phyloP scores from a whole-genome alignment of 2,113 vertebrate genomes.

The Stomatorhinus ivindoensis region DNA sequence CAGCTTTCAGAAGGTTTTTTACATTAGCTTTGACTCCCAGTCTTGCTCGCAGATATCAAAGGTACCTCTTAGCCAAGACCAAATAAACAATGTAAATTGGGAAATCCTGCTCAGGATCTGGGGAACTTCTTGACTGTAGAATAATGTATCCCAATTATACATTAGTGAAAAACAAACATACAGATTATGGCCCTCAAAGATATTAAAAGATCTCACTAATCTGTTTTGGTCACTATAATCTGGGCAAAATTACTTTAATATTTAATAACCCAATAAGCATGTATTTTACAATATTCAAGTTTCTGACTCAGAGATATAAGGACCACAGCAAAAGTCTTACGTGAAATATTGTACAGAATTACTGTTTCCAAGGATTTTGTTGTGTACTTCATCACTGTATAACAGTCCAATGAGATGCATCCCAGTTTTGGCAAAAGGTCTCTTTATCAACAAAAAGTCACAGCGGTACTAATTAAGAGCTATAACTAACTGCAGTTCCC shows the following conservation, averaged over 20 bases:
- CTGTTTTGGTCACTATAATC: neutral
- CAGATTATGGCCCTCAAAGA: neutral
- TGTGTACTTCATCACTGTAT: neutral
- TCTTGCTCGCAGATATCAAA: neutral
- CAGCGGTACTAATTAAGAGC: neutral
- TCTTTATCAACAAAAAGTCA: neutral
- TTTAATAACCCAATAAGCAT: neutral
- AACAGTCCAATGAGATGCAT: neutral
- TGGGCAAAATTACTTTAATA: neutral
- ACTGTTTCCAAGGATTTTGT: neutral
- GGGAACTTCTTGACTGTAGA: neutral
- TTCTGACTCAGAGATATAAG: neutral
- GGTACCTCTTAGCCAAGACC: neutral
- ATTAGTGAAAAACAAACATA: neutral
- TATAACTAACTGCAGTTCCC: neutral
- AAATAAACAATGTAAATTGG: neutral
- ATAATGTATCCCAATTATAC: neutral
- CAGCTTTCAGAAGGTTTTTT: neutral
- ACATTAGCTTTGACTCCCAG: neutral
- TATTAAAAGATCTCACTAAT: neutral
- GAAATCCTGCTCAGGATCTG: neutral
- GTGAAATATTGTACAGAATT: neutral
- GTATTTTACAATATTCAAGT: neutral
- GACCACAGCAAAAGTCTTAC: neutral
- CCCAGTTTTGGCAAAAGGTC: neutral